A percentile compares a stretch with the other conserved stretches of the same genome.
These are phyloP conservation scores for Gallinago jamesoni DNA, from an alignment of 2,113 vertebrate genomes.

Conservation along the genomic window DNA sequence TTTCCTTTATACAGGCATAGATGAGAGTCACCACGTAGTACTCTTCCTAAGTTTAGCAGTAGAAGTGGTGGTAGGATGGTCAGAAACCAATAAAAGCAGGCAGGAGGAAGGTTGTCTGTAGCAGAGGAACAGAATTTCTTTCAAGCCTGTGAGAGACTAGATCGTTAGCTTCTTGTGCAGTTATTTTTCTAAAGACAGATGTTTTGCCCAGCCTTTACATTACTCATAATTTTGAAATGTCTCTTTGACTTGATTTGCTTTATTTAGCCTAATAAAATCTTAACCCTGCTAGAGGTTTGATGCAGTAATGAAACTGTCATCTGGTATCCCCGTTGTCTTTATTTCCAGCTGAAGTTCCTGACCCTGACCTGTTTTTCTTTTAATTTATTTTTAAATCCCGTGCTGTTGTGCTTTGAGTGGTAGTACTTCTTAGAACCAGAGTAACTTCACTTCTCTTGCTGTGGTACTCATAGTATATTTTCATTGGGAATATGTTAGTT, in stretches of 20 bases:
- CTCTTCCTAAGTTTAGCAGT: not conserved
- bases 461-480: not conserved
- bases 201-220: not conserved
- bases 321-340: not conserved
- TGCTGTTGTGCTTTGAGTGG: not conserved
- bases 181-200: not conserved
- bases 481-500: not conserved
- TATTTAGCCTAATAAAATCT: not conserved
- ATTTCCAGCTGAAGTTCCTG: not conserved
- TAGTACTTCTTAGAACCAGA: not conserved
- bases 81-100: not conserved
- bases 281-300: not conserved
- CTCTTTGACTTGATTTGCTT: not conserved
- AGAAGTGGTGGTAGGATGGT: not conserved
- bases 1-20: not conserved
- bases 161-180: not conserved
- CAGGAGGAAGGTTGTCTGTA: not conserved
- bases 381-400: not conserved
- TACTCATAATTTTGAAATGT: not conserved
- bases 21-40: too few relatives aligned
- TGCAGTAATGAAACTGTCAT: not conserved
- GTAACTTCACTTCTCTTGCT: not conserved
- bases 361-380: not conserved
- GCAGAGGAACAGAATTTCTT: not conserved
- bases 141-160: not conserved